A percentile compares a stretch with the other conserved stretches of the same genome.
phyloP scores from a whole-genome alignment of 2,797 vertebrate genomes.

The Tokudaia muenninki region DNA sequence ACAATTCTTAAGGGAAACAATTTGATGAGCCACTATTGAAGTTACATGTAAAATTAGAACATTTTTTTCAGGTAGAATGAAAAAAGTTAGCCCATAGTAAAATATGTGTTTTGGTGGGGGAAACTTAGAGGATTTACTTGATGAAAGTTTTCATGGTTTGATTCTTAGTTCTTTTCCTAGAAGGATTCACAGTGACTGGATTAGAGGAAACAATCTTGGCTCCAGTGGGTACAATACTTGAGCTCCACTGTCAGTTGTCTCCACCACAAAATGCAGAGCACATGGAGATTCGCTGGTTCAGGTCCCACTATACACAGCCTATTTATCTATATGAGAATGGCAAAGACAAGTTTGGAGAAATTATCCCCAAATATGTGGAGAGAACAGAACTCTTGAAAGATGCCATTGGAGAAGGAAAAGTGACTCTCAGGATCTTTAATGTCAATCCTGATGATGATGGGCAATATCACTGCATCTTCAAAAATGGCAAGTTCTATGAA shows the following conservation, averaged over 20 bases:
- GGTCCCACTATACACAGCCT: conserved; percentile 23
- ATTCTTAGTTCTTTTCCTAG: background rate
- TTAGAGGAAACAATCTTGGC: background rate
- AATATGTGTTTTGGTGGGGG: background rate
- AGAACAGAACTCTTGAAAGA: conserved; percentile 52
- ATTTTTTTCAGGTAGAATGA: background rate
- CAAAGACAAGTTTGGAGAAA: conserved; percentile 50
- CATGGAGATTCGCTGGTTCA: conserved; percentile 60
- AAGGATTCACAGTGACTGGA: conserved; percentile 29
- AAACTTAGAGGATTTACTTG: background rate
- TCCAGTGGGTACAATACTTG: background rate
- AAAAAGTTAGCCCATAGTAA: background rate
- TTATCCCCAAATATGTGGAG: conserved; percentile 40
- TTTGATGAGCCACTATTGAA: background rate
- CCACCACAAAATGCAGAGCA: conserved; percentile 59
- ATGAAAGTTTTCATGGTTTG: background rate
- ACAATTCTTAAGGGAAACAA: background rate
- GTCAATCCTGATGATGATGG: conserved; percentile 41
- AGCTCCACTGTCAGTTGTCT: conserved; percentile 56
- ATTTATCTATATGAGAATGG: conserved; percentile 37
- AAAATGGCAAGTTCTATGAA: conserved; percentile 26
- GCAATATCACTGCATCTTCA: conserved; percentile 55
- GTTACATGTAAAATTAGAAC: background rate
- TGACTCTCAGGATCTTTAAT: conserved; percentile 52
- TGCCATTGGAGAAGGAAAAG: conserved; percentile 22